Evolutionary conservation across 2,888 invertebrate species (phyloP).

Genomic region (Sipha maydis): DNA sequence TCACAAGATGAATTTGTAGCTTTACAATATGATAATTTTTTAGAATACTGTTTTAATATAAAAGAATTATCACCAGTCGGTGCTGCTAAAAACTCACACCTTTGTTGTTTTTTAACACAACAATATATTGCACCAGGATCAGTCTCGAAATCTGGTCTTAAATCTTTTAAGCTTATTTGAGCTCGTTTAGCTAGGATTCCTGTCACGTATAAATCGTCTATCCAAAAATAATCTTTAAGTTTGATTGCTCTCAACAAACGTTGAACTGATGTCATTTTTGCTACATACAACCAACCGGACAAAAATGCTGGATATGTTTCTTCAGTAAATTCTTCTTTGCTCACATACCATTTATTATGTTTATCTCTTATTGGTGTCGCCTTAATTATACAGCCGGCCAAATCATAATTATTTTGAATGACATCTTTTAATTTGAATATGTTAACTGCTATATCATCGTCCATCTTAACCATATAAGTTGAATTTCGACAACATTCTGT

Average conservation of each 20-base stretch:
- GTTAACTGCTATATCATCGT: slow-evolving; percentile 83
- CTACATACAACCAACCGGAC: slow-evolving; percentile 87
- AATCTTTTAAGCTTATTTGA: slow-evolving; percentile 71
- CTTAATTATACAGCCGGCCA: slow-evolving; percentile 77
- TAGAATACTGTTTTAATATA: slow-evolving; percentile 67
- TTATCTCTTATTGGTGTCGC: slow-evolving; percentile 75
- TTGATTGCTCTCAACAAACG: slow-evolving; percentile 72
- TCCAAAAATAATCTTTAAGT: slow-evolving; percentile 83
- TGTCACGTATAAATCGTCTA: slow-evolving; percentile 88
- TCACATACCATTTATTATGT: slow-evolving; percentile 85
- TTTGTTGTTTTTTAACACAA: slow-evolving; percentile 74
- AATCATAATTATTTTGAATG: slow-evolving; percentile 67
- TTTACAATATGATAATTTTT: neutral
- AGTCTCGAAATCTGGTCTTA: slow-evolving; percentile 75
- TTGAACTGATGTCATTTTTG: slow-evolving; percentile 74
- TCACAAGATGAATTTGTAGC: slow-evolving; percentile 1
- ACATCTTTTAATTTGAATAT: slow-evolving; percentile 72
- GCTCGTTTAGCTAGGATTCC: slow-evolving; percentile 77
- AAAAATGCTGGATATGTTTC: slow-evolving; percentile 78
- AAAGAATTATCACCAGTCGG: slow-evolving; percentile 82
- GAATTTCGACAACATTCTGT: slow-evolving; percentile 73
- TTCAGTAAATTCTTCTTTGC: slow-evolving; percentile 73
- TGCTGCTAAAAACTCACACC: slow-evolving; percentile 78
- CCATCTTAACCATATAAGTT: slow-evolving; percentile 80
- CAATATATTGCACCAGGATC: slow-evolving; percentile 80